Evolutionary conservation across 2,888 invertebrate species (phyloP), one percentile per base, ranked within the genome.

Genomic region (Epistrophella euchroma): DNA sequence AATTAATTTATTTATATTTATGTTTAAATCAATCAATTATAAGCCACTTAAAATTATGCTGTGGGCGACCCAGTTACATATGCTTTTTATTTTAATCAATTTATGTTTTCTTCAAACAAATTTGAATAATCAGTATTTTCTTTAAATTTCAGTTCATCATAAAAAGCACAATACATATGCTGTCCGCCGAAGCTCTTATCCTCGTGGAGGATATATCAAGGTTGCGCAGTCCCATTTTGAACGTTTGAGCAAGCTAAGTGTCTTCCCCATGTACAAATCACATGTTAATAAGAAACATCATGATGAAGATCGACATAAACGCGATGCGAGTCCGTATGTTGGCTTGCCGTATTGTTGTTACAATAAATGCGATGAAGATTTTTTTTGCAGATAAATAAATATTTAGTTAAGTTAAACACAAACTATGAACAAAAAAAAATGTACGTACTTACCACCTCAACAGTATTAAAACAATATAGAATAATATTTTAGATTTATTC

Each of bases 151-250:
- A 91, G 91, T 85, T 89, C 87, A 89, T 62, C 88, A 89, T 47
- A 89, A 89, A 68, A 88, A 88, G 13, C 90, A 90, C 19, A 17
- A 35, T 19, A 88, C 85, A 19, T 70, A 55, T 22, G 75, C 77
- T 15, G 88, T 91, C n/a, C 89, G 89, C 11, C 89, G 91, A 7
- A 90, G 91, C 62, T 89, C 82, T 22, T 92, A 89, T 78, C 92
- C 92, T 15, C 77, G 58, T 3, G 92, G 92, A 72, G 92, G 92
- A 56, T 92, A 92, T 73, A 88, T 92, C 7, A 91, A 91, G 89
- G 91, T 92, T 40, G 90, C 88, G 28, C 89, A 79, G 58, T 83
- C 88, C 2, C 91, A 91, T 76, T 91, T 88, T 52, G 88, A 89
- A 37, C 90, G 87, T 32, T 89, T 92, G 7, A 91, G 90, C 60